phyloP scores from a whole-genome alignment of 2,797 vertebrate species.

The Clarias pachynema region DNA sequence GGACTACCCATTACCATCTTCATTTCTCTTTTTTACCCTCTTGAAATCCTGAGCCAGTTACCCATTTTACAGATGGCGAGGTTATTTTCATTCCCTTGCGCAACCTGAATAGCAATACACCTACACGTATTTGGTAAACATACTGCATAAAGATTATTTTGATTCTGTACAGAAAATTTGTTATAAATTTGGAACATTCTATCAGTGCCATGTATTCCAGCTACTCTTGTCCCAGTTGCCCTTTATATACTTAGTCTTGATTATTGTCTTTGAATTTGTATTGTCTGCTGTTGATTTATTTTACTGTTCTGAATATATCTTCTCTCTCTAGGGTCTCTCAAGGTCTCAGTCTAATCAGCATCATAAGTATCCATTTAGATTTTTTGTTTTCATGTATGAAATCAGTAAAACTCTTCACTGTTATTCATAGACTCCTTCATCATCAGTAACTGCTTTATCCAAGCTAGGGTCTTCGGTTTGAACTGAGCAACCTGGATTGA shows the following conservation, averaged over 20 bases:
- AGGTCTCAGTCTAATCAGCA: neutral
- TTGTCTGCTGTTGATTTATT: neutral
- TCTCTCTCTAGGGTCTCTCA: neutral
- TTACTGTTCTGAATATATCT: neutral
- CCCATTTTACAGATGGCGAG: neutral
- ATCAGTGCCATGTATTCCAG: neutral
- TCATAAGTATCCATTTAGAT: neutral
- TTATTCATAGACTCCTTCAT: neutral
- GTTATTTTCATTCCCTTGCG: neutral
- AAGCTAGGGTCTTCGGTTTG: neutral
- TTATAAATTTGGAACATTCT: neutral
- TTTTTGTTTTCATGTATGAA: neutral
- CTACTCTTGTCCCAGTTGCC: neutral
- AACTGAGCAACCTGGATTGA: neutral
- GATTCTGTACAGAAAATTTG: neutral
- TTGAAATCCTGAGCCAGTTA: neutral
- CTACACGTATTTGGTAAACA: neutral
- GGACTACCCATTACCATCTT: neutral
- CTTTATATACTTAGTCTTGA: neutral
- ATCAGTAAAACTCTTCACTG: neutral
- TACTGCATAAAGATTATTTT: neutral
- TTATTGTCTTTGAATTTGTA: neutral
- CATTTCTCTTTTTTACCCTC: neutral
- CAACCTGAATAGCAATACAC: neutral
- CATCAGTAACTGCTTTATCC: neutral